Evolutionary conservation across 2,113 vertebrate genomes (phyloP).

Genomic region (Dryoscopus gambensis): DNA sequence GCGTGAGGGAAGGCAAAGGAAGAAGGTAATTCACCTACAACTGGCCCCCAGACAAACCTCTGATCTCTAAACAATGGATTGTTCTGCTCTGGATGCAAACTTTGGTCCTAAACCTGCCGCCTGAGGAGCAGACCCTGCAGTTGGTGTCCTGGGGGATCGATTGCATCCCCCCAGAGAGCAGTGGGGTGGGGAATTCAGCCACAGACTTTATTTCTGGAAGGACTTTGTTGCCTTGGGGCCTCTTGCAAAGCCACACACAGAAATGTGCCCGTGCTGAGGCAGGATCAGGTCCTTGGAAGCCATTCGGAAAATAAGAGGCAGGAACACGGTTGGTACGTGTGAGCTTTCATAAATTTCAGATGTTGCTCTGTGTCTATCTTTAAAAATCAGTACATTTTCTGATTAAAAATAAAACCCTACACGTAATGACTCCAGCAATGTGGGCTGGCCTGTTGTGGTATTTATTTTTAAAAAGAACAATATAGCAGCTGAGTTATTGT

Average conservation of each 20-base stretch:
- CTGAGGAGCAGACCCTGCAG: neutral
- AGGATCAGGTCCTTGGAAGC: neutral
- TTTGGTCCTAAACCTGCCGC: neutral
- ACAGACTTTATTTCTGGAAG: neutral
- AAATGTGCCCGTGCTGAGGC: neutral
- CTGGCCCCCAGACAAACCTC: neutral
- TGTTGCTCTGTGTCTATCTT: neutral
- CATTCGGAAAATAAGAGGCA: neutral
- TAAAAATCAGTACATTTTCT: slow-evolving; percentile 10
- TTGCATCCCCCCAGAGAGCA: neutral
- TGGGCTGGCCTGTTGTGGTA: slow-evolving; percentile 19
- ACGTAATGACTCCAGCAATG: neutral
- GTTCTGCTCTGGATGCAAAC: neutral
- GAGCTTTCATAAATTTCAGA: neutral
- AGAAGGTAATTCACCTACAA: neutral
- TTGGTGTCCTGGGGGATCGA: fast-evolving
- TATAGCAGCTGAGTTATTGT: slow-evolving; percentile 43
- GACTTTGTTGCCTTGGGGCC: neutral
- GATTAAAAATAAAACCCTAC: slow-evolving; percentile 26
- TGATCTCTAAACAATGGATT: neutral
- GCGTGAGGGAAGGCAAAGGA: neutral
- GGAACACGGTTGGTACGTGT: neutral
- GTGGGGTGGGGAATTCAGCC: neutral
- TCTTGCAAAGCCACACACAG: neutral
- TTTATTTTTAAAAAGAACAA: slow-evolving; percentile 59